Conservation (phyloP, 2,797 vertebrate genomes). For the Dendrocincla tyrannina region DNA sequence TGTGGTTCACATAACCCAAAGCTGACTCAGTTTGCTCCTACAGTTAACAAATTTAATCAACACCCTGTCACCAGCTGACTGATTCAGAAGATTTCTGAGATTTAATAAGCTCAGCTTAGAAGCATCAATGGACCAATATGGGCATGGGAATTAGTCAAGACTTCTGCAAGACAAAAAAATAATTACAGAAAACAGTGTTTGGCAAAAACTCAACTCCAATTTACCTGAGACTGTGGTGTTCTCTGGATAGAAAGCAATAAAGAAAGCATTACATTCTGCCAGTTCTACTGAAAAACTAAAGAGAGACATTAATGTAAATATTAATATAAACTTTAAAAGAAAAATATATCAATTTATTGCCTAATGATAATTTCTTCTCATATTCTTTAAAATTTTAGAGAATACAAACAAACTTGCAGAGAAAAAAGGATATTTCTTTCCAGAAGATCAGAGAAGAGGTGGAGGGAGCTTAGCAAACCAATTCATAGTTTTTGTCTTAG, state of each 20-base stretch:
- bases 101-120: conserved; percentile 1
- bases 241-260: background rate
- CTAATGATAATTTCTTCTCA: background rate
- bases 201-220: background rate
- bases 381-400: background rate
- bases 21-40: background rate
- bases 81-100: background rate
- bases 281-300: background rate
- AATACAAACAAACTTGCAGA: background rate
- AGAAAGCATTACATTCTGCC: background rate
- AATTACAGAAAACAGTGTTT: background rate
- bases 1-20: background rate
- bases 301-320: background rate
- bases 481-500: background rate
- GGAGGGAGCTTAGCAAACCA: background rate
- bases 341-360: background rate
- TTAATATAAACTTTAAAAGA: background rate
- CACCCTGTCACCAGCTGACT: background rate
- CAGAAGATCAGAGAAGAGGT: background rate
- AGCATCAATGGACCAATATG: background rate
- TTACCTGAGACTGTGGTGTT: background rate
- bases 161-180: background rate
- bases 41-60: conserved; percentile 27
- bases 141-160: background rate
- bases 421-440: background rate